Conservation (phyloP, 2,797 vertebrate genomes). For the Cyclura pinguis region DNA sequence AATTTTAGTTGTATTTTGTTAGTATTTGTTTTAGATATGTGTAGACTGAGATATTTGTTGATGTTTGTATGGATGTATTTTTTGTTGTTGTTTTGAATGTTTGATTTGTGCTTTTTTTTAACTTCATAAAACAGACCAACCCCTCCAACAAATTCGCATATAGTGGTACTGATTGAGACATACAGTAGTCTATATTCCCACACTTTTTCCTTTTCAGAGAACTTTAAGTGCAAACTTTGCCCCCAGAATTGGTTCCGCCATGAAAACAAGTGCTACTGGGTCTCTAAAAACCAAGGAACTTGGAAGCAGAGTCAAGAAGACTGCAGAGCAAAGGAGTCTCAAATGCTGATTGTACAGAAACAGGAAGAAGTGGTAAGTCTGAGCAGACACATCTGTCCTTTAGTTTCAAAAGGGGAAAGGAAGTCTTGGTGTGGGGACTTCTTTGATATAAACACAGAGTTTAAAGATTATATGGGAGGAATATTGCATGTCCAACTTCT, state of each 20-base stretch:
- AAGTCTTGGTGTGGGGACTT: not conserved
- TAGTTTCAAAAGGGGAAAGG: not conserved
- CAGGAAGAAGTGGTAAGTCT: conserved; percentile 24
- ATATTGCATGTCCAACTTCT: not conserved
- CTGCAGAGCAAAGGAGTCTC: conserved; percentile 4
- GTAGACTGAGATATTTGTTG: no score
- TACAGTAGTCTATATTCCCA: not conserved
- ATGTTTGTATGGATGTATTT: no score
- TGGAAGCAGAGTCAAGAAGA: conserved; percentile 12
- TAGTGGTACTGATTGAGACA: not conserved
- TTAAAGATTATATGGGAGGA: not conserved
- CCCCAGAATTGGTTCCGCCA: conserved; percentile 6
- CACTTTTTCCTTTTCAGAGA: not conserved
- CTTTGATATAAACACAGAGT: not conserved
- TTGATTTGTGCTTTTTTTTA: no score
- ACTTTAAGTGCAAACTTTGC: not conserved
- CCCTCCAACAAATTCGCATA: no score
- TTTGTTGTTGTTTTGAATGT: no score
- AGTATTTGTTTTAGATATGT: no score
- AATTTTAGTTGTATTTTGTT: no score
- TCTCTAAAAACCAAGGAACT: not conserved
- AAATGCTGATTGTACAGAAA: conserved; percentile 19
- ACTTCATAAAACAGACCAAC: no score
- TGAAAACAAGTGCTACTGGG: conserved; percentile 22
- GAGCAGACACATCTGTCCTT: not conserved